A percentile compares a stretch with the other conserved stretches of the same genome.
These are phyloP conservation scores for Zaprionus taronus DNA, from an alignment of 1,140 invertebrate species.

Conservation along the genomic window DNA sequence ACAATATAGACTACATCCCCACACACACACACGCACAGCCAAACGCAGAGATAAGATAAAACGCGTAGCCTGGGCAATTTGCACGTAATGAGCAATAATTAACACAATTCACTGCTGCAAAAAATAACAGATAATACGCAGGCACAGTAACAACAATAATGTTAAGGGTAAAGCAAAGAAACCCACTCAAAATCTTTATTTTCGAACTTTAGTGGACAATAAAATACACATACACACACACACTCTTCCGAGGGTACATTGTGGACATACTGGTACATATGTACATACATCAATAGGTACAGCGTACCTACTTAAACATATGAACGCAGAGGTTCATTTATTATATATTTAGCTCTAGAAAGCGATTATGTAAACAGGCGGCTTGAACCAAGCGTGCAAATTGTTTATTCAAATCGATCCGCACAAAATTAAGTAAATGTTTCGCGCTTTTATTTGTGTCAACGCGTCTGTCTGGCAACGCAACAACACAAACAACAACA, in stretches of 20 bases:
- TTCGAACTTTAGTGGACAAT: constrained; percentile 31
- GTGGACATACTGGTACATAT: not conserved
- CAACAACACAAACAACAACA: constrained; percentile 12
- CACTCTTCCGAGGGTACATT: not conserved
- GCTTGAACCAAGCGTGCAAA: constrained; percentile 61
- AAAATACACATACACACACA: constrained; percentile 13
- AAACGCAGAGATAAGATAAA: constrained; percentile 60
- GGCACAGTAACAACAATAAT: constrained; percentile 22
- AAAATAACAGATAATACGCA: constrained; percentile 44
- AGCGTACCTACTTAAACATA: not conserved
- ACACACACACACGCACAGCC: not conserved
- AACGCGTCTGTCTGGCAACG: constrained; percentile 30
- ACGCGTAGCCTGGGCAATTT: constrained; percentile 27
- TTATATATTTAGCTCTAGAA: constrained; percentile 19
- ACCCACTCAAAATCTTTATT: constrained; percentile 28
- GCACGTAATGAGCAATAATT: constrained; percentile 70
- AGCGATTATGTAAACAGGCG: constrained; percentile 63
- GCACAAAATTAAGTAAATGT: constrained; percentile 55
- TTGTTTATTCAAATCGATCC: constrained; percentile 77
- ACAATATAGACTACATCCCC: constrained; percentile 40
- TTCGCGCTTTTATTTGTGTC: constrained; percentile 65
- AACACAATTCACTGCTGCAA: constrained; percentile 29
- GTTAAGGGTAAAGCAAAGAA: constrained; percentile 33
- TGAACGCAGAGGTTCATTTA: not conserved
- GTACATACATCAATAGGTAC: not conserved